Percentiles rank a stretch among this genome's conserved stretches.
Evolutionary conservation across 2,797 vertebrate species (phyloP).

Genomic region (Pangasius larnaudii): DNA sequence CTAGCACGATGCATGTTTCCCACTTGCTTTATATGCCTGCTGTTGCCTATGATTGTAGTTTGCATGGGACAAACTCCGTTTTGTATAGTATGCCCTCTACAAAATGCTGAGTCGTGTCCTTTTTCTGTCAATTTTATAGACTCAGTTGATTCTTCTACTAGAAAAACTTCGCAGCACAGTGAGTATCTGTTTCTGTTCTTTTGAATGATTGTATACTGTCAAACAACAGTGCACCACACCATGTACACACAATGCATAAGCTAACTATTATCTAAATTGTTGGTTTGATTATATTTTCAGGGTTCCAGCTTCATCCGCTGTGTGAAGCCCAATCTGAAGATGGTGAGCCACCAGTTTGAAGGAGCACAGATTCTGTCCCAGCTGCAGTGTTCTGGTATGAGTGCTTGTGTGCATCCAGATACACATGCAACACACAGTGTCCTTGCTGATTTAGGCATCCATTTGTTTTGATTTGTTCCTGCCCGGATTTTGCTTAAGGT

Average conservation of each 20-base stretch:
- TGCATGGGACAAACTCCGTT: conserved; percentile 25
- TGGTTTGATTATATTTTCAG: conserved; percentile 54
- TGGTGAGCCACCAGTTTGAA: conserved; percentile 97
- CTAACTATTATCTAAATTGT: not conserved
- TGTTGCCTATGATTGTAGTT: not conserved
- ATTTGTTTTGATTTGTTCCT: conserved; percentile 19
- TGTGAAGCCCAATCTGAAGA: conserved; percentile 98
- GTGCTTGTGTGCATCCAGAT: conserved; percentile 17
- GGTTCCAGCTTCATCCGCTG: conserved; percentile 98
- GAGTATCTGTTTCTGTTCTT: conserved; percentile 69
- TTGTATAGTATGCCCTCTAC: not conserved
- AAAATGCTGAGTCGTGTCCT: not conserved
- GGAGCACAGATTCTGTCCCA: conserved; percentile 97
- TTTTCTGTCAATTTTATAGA: conserved; percentile 74
- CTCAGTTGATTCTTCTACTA: conserved; percentile 93
- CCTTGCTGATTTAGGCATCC: not conserved
- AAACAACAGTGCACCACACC: not conserved
- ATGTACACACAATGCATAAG: not conserved
- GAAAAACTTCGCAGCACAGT: conserved; percentile 98
- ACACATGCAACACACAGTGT: not conserved
- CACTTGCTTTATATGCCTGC: conserved; percentile 19
- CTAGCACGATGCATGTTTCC: conserved; percentile 33
- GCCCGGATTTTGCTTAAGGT: conserved; percentile 2
- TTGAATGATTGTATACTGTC: not conserved
- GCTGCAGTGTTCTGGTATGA: conserved; percentile 94